Conservation (phyloP, 35 echinoderm and acorn worm genomes). For the Strongylocentrotus purpuratus region DNA sequence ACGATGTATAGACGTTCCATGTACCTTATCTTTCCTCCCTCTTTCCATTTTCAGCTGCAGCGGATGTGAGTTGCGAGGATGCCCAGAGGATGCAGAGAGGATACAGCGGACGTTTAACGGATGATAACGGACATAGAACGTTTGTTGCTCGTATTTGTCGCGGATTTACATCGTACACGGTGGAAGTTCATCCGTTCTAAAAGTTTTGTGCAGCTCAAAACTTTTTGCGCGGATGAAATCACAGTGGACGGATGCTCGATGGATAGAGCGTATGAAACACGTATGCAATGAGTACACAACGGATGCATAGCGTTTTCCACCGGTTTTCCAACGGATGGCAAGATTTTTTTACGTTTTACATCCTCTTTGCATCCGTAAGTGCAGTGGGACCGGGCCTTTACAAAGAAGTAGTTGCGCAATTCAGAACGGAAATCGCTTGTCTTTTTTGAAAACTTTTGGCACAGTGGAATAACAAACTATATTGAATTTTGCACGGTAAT, state of each 20-base stretch:
- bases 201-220: conserved; percentile 33
- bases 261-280: conserved; percentile 34
- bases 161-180: no score
- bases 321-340: no score
- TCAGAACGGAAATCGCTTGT: no score
- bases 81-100: conserved; percentile 18
- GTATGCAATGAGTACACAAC: conserved; percentile 24
- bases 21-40: conserved; percentile 9
- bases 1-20: conserved; percentile 28
- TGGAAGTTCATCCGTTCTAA: conserved; percentile 18
- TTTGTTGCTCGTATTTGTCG: no score
- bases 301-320: conserved; percentile 19
- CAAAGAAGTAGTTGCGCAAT: no score
- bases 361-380: no score
- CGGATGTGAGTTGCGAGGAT: conserved; percentile 21
- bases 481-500: no score
- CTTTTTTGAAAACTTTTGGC: no score
- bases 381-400: no score
- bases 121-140: no score
- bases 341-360: no score
- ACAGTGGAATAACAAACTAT: no score
- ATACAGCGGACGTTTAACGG: conserved; percentile 1
- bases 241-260: conserved; percentile 28
- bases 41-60: conserved; percentile 18
- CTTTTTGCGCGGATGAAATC: conserved; percentile 32